Conservation (phyloP, 2,113 vertebrate genomes). For the Hemiprocne comata region DNA sequence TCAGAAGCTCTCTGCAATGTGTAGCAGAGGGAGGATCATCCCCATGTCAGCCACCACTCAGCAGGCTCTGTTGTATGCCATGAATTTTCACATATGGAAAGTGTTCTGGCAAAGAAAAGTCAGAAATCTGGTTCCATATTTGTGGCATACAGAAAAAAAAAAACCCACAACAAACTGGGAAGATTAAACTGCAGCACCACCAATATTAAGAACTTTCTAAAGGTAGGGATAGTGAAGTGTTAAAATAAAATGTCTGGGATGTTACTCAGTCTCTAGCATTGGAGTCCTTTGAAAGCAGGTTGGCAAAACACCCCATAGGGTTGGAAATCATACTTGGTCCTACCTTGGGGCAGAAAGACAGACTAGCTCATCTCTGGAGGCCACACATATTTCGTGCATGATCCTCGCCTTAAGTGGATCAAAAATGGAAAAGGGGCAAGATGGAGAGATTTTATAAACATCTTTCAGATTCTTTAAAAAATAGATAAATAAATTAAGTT, state of each 20-base stretch:
- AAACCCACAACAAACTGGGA: neutral
- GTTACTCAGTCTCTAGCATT: neutral
- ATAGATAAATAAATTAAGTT: neutral
- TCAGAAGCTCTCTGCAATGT: neutral
- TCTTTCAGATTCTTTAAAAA: neutral
- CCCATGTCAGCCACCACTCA: neutral
- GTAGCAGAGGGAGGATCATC: neutral
- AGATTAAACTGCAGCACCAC: neutral
- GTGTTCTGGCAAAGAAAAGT: neutral
- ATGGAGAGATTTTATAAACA: neutral
- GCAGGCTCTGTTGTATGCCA: fast-evolving
- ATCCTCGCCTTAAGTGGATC: neutral
- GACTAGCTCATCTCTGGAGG: neutral
- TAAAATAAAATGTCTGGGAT: neutral
- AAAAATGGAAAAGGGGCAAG: neutral
- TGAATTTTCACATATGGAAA: neutral
- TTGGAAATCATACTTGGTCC: neutral
- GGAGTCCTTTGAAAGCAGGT: neutral
- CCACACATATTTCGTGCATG: neutral
- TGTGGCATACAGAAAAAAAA: neutral
- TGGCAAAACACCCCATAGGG: neutral
- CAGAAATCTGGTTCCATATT: neutral
- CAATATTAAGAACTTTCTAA: neutral
- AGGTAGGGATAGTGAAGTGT: neutral
- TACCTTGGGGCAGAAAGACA: neutral